A percentile compares a stretch with the other conserved stretches of the same genome.
phyloP scores from a whole-genome alignment of 2,888 invertebrate genomes.

The Mimumesa dahlbomi region DNA sequence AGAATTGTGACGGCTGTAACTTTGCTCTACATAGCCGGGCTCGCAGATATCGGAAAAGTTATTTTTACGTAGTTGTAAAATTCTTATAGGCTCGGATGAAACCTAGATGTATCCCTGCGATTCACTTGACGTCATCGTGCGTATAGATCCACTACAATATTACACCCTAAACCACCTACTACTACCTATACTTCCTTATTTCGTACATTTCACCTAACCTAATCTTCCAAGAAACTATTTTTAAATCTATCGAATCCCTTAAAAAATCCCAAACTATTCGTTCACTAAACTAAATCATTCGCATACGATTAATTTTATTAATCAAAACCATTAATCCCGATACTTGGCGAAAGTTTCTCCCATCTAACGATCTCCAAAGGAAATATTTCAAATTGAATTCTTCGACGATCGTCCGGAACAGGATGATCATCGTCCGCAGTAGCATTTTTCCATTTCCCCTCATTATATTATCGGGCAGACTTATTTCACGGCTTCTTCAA shows the following conservation, averaged over 20 bases:
- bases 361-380: too few relatives aligned
- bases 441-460: not conserved
- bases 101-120: constrained; percentile 21
- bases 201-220: too few relatives aligned
- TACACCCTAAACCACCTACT: too few relatives aligned
- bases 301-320: too few relatives aligned
- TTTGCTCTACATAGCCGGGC: constrained; percentile 26
- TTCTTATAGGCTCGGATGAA: constrained; percentile 40
- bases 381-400: too few relatives aligned
- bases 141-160: constrained; percentile 4
- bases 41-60: constrained; percentile 19
- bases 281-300: too few relatives aligned
- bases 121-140: constrained; percentile 34
- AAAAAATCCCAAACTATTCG: too few relatives aligned
- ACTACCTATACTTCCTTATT: too few relatives aligned
- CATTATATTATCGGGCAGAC: not conserved
- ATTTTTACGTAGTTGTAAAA: constrained; percentile 45
- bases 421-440: not conserved
- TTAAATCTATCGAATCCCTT: too few relatives aligned
- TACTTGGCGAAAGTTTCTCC: too few relatives aligned
- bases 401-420: not conserved
- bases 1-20: constrained; percentile 25
- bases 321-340: too few relatives aligned
- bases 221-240: too few relatives aligned
- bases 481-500: constrained; percentile 12